Evolutionary conservation across 2,888 invertebrate genomes (phyloP).

Genomic region (Spilarctia lutea): DNA sequence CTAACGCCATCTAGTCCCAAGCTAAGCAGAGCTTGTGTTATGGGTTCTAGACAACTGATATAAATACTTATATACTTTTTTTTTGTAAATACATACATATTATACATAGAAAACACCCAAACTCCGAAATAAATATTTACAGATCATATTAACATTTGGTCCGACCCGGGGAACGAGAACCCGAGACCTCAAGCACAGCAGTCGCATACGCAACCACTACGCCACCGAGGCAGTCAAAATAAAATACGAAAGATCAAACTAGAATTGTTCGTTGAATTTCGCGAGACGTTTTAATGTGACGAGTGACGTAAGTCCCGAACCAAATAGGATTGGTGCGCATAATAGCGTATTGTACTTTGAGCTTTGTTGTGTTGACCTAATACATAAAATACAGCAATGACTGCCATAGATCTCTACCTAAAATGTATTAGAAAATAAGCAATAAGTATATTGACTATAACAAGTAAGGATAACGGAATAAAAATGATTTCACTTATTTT

Average conservation of each 20-base stretch:
- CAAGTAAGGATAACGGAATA: background rate
- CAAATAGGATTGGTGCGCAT: constrained; percentile 47
- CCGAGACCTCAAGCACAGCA: too few species aligned
- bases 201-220: too few species aligned
- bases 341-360: constrained; percentile 28
- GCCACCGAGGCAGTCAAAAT: too few species aligned
- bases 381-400: background rate
- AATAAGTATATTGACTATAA: background rate
- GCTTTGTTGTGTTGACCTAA: constrained; percentile 28
- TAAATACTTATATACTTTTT: too few species aligned
- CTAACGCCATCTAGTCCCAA: too few species aligned
- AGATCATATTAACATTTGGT: too few species aligned
- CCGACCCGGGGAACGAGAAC: too few species aligned
- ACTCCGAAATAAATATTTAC: too few species aligned
- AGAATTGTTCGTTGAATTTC: constrained; percentile 33
- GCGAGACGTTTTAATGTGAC: constrained; percentile 37
- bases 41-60: too few species aligned
- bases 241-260: background rate
- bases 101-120: too few species aligned
- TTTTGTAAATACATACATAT: too few species aligned
- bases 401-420: background rate
- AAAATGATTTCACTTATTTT: background rate
- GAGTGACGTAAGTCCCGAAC: constrained; percentile 38
- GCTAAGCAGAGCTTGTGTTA: too few species aligned
- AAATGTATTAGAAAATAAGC: background rate